Evolutionary conservation across 2,113 vertebrate species (phyloP), one percentile per base, ranked within the genome.

Genomic region (Heterochromis multidens): DNA sequence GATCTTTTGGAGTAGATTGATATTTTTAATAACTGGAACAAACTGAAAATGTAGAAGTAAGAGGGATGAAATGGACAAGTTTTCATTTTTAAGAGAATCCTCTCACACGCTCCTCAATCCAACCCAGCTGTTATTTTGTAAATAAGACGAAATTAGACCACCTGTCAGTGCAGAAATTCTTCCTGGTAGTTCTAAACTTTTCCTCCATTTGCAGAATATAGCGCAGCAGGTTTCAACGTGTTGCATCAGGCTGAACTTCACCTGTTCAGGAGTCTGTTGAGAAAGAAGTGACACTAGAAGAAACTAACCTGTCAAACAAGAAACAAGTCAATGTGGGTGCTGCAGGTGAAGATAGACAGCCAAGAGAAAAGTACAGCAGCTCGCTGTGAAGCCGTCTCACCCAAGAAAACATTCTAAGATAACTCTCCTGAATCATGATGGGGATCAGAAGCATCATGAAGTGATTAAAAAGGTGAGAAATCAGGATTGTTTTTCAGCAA

Each of bases 171-270:
- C 70, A 74, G 70, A 49, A 74, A 74, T 54, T 72, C 65, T 72
- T 49, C 27, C 70, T 12, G 4, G 4, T 52, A 74, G n/a, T 33
- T 74, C 46, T 49, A 74, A 74, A 74, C 11, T 0, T 74, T 54
- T 74, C 29, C 46, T n/a, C 25, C 46, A 54, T 74, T 52, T 54
- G 11, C 70, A 59, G 56, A 60, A 27, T 27, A 60, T 23, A 61
- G 40, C 23, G 3, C 57, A 46, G 57, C 86, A 78, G 43, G 80
- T 87, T 72, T 56, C 23, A 60, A 79, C 89, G 17, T 87, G 91
- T 70, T 27, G 46, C 85, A 23, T 40, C 83, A 82, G 60, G 35
- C 16, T 82, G 40, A 40, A 3, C 76, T 72, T 80, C 88, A 91
- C 83, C 88, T 87, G 85, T 3, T 40, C 31, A 33, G 2, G 10